phyloP scores from a whole-genome alignment of 2,113 vertebrate species.

The Tragelaphus imberbis region DNA sequence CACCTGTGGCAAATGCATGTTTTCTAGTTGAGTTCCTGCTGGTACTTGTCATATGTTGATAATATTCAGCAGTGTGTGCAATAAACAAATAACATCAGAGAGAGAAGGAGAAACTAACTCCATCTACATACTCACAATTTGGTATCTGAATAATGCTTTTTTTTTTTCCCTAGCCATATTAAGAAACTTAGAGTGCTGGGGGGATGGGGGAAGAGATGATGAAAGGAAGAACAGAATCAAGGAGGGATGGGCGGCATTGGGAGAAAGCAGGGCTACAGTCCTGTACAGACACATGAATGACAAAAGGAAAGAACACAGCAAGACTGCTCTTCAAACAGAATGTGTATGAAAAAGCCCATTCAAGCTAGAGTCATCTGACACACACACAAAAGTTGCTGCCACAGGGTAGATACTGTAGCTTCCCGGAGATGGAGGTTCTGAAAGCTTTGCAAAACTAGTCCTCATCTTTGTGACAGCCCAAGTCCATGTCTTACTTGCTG shows the following conservation, averaged over 20 bases:
- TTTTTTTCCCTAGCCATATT: not conserved
- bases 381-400: constrained; percentile 47
- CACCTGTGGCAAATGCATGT: constrained; percentile 64
- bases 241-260: not conserved
- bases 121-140: constrained; percentile 16
- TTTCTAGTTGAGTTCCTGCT: constrained; percentile 56
- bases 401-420: not conserved
- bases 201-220: not conserved
- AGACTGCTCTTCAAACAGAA: constrained; percentile 64
- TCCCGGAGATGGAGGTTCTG: constrained; percentile 33
- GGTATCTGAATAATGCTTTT: constrained; percentile 19
- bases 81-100: constrained; percentile 22
- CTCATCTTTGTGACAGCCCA: constrained; percentile 1
- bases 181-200: not conserved
- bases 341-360: constrained; percentile 54
- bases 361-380: constrained; percentile 15
- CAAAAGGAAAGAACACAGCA: constrained; percentile 50
- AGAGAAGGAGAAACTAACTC: not conserved
- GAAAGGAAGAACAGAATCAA: not conserved
- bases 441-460: constrained; percentile 45
- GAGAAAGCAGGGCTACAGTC: constrained; percentile 11
- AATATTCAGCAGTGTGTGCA: constrained; percentile 38
- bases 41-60: constrained; percentile 49
- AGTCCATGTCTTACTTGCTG: not conserved
- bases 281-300: constrained; percentile 35